These are phyloP conservation scores for Enteromius thamalakanensis DNA, from an alignment of 2,797 vertebrate species.

Conservation along the genomic window DNA sequence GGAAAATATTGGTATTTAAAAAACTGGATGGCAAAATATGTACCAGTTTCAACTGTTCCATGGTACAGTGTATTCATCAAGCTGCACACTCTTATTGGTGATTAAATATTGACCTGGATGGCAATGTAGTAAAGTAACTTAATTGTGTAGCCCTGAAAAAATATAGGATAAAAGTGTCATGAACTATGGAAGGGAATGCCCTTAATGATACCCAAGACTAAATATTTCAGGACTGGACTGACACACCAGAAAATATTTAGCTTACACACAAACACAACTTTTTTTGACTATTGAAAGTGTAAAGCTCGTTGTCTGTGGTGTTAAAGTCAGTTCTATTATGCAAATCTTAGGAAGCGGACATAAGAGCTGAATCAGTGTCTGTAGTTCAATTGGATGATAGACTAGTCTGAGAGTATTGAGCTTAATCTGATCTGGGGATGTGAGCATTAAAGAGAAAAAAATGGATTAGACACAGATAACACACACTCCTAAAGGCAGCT, in stretches of 20 bases:
- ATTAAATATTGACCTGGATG: neutral
- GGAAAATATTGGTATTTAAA: neutral
- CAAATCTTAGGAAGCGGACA: neutral
- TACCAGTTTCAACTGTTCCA: neutral
- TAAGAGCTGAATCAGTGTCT: neutral
- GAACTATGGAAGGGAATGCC: neutral
- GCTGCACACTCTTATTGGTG: neutral
- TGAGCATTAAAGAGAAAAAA: constrained; percentile 11
- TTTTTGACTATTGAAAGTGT: neutral
- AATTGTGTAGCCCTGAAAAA: neutral
- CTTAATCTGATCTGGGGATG: constrained; percentile 25
- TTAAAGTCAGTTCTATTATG: neutral
- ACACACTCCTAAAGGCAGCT: neutral
- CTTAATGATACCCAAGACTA: neutral
- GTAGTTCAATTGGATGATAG: neutral
- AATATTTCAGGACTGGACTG: neutral
- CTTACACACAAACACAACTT: neutral
- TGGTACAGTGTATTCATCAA: neutral
- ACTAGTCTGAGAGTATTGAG: constrained; percentile 4
- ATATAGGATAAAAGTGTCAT: neutral
- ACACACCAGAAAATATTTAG: neutral
- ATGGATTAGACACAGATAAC: constrained; percentile 21
- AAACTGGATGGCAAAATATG: neutral
- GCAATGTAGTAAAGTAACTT: neutral
- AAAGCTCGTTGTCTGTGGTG: neutral